Base-by-base conservation (phyloP, 1,140 invertebrate species). In the Rhyzopertha dominica region DNA sequence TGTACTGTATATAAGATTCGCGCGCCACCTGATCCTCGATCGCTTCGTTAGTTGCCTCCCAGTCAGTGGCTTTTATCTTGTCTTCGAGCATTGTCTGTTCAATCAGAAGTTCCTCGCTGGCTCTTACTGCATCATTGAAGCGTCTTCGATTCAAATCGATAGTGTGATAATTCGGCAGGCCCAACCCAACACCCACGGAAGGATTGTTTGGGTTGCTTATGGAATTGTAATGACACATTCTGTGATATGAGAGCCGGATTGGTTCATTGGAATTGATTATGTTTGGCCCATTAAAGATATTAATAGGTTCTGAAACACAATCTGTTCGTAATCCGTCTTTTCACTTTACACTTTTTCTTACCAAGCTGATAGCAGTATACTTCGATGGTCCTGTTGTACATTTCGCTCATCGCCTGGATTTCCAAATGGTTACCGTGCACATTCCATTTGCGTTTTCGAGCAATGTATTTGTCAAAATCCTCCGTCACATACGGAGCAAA, bases 401-500 rank as follows among this genome's bases (percentile, higher is more conserved):
- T 82, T 74, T 95, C 91, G 50, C 86, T 88, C 73, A 95, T 82
- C 18, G 91, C 91, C 69, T 95, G 91, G 63, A 95, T 90, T 72
- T 95, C 91, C 53, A 95, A 82, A 66, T 95, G 91, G 72, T 95
- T 95, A 25, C 91, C 91, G 71, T 94, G 91, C 30, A 87, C 86
- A 65, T 81, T 79, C 48, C 85, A 81, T 43, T 77, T 72, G 5
- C 86, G 71, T 70, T 90, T 90, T 14, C 91, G 74, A 61, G 80
- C 79, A 10, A 95, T 78, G 61, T 95, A 95, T 14, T 80, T 83
- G 35, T 80, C 81, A 66, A 95, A 92, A 70, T 95, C 89, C 69
- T 95, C 92, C 2, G 91, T 94, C 12, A 95, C 82, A 73, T 92
- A 95, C 56, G 90, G 87, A n/a, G 84, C 86, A 70, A 90, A 95